A percentile compares a stretch with the other conserved stretches of the same genome.
phyloP scores from a whole-genome alignment of 2,113 vertebrate species.

The Rousettus leschenaultii region DNA sequence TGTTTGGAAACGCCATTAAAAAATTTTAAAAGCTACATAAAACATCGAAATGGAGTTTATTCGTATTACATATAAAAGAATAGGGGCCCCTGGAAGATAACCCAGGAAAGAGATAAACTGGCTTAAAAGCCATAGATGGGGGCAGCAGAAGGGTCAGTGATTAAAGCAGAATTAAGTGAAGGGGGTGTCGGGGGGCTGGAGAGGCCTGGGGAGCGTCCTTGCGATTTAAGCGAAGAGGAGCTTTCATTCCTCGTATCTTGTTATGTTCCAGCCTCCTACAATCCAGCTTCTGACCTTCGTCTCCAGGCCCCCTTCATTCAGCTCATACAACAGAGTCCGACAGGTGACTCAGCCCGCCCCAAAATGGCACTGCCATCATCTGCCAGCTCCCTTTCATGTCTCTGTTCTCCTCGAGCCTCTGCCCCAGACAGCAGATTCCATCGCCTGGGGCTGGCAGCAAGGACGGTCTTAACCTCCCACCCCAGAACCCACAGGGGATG shows the following conservation, averaged over 20 bases:
- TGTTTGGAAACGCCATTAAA: not conserved
- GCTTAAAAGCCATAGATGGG: not conserved
- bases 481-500: not conserved
- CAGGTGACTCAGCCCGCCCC: accelerated
- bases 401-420: not conserved
- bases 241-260: not conserved
- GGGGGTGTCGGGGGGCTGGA: not conserved
- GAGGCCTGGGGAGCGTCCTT: not conserved
- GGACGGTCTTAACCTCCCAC: not conserved
- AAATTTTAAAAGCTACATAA: not conserved
- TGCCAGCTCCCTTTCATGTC: not conserved
- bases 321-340: not conserved
- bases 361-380: no score
- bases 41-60: not conserved
- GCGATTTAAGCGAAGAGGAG: not conserved
- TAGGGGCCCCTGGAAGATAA: not conserved
- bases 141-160: not conserved
- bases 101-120: not conserved
- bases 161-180: not conserved
- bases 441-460: not conserved
- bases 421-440: not conserved
- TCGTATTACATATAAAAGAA: not conserved
- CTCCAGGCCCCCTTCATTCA: not conserved
- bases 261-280: not conserved
- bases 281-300: not conserved